Base-by-base conservation (phyloP, 23 tunicate species). In the Oikopleura vanhoeffeni region DNA sequence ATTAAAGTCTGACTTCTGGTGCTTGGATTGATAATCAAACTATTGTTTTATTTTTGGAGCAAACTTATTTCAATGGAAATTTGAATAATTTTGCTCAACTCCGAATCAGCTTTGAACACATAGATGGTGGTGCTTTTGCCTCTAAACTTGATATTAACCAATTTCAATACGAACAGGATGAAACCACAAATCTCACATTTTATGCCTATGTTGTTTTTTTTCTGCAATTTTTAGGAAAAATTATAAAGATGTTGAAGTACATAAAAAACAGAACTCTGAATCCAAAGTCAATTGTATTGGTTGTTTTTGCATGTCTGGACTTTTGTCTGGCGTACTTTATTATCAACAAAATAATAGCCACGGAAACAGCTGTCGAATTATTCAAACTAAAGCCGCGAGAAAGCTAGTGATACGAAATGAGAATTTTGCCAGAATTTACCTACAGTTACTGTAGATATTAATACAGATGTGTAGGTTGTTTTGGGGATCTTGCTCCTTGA, bases 11-110 rank as follows among this genome's bases (percentile, higher is more conserved):
- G n/a, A n/a, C n/a, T n/a, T n/a, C n/a, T n/a, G n/a, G 60, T 49
- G 79, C 79, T 32, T 71, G 79, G 79, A 24, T 71, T 4, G 79
- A 71, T 38, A 71, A 71, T 38, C 35, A 18, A 71, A 71, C 79
- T 18, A 13, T 38, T 71, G 27, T 71, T 2, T 30, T 71, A 3
- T 13, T 71, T 18, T 13, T 71, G 4, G 79, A 71, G 35, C 79
- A 71, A 32, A 71, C 79, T 24, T 71, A 24, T 28, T 71, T 71
- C 38, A 71, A 71, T 30, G 79, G 79, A 71, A 71, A 71, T 30
- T 18, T 32, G 36, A 71, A 71, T 30, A 71, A 2, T 71, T 71
- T 71, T 30, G 38, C 79, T 2, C 79, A 71, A 71, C 38, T 71
- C 34, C 79, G 79, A 32, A 13, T 71, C 27, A 71, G 34, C 38